Evolutionary conservation across 2,888 invertebrate genomes (phyloP).

Genomic region (Clivina fossor): DNA sequence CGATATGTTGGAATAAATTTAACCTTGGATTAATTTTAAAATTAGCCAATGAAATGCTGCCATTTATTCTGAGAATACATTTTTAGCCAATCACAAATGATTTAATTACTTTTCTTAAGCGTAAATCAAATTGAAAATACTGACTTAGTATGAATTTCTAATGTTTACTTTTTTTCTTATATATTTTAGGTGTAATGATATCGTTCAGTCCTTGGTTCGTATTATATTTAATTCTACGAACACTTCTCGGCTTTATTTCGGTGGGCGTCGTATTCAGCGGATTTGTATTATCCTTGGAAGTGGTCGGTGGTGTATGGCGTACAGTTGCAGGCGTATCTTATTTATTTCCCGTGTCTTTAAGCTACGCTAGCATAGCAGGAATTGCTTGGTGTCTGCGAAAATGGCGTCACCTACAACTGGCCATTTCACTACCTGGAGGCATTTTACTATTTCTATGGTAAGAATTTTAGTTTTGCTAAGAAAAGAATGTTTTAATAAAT

Average conservation of each 20-base stretch:
- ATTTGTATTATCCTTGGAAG: constrained; percentile 76
- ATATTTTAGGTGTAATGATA: constrained; percentile 55
- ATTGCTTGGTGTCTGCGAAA: constrained; percentile 70
- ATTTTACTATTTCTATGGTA: constrained; percentile 68
- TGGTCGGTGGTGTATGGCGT: constrained; percentile 78
- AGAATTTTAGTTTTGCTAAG: too few species aligned
- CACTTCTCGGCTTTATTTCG: constrained; percentile 72
- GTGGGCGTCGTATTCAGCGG: constrained; percentile 83
- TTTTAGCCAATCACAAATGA: too few species aligned
- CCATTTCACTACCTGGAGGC: constrained; percentile 72
- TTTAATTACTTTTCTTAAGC: too few species aligned
- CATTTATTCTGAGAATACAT: too few species aligned
- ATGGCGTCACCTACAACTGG: constrained; percentile 72
- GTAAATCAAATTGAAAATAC: too few species aligned
- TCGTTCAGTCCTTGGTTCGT: constrained; percentile 71
- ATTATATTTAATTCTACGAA: constrained; percentile 69
- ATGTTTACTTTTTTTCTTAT: constrained; percentile 11
- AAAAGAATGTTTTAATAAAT: too few species aligned
- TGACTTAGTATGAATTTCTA: too few species aligned
- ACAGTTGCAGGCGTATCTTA: constrained; percentile 80
- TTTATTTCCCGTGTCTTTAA: constrained; percentile 75
- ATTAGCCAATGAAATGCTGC: too few species aligned
- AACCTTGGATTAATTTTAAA: too few species aligned
- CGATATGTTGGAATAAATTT: too few species aligned
- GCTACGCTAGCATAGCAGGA: constrained; percentile 73